Percentiles rank a stretch among this genome's conserved stretches.
phyloP scores from a whole-genome alignment of 2,888 invertebrate genomes.

The Lasioglossum oenotherae region DNA sequence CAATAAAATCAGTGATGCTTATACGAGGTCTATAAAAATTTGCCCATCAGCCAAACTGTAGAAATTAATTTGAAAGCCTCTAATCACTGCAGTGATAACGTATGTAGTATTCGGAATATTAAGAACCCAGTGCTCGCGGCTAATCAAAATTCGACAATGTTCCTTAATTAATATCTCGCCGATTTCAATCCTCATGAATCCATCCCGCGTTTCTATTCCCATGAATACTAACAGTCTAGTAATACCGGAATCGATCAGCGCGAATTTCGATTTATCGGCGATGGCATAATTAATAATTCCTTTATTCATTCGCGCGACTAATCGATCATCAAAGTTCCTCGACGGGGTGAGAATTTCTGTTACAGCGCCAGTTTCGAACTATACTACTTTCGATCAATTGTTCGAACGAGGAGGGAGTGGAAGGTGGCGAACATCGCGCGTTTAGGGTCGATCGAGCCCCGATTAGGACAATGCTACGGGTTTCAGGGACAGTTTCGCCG shows the following conservation, averaged over 20 bases:
- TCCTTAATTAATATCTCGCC: neutral
- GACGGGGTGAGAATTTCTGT: neutral
- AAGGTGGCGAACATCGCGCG: neutral
- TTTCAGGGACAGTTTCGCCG: neutral
- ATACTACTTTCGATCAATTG: neutral
- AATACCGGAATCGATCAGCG: neutral
- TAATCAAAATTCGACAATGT: no score
- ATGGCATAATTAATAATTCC: neutral
- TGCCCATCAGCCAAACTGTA: no score
- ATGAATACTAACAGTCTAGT: neutral
- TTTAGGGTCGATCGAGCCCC: neutral
- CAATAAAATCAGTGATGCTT: no score
- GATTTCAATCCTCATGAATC: neutral
- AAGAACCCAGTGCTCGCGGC: no score
- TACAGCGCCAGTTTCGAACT: neutral
- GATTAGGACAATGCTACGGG: slow-evolving; percentile 15
- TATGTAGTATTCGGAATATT: no score
- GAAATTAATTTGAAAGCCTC: no score
- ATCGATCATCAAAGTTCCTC: neutral
- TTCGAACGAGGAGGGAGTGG: neutral
- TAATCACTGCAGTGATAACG: no score
- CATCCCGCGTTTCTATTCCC: neutral
- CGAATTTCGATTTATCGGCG: neutral
- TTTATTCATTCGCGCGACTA: neutral
- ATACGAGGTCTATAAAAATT: no score